Conservation (phyloP, 2,888 invertebrate species). For the Erebia ligea region DNA sequence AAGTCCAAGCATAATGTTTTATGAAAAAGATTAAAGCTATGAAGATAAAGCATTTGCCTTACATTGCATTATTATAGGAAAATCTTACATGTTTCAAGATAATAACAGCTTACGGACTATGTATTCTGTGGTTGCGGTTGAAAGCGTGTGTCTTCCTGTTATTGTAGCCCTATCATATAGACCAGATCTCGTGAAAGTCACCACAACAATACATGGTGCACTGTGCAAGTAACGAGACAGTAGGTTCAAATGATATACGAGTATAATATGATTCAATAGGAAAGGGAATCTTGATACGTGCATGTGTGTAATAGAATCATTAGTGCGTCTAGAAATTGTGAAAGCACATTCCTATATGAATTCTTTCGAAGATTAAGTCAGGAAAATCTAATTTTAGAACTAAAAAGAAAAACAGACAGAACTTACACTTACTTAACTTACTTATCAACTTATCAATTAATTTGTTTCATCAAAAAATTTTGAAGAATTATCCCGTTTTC, state of each 20-base stretch:
- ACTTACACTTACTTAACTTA: neutral
- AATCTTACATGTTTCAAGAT: neutral
- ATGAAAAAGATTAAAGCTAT: too few relatives aligned
- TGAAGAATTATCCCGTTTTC: neutral
- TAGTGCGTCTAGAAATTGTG: conserved; percentile 9
- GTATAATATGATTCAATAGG: conserved; percentile 17
- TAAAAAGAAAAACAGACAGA: neutral
- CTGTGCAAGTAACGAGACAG: conserved; percentile 25
- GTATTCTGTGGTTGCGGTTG: neutral
- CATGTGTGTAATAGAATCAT: conserved; percentile 16
- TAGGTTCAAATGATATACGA: conserved; percentile 24
- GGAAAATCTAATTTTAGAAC: neutral
- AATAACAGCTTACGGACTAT: neutral
- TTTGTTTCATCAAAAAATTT: neutral
- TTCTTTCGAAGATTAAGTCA: neutral
- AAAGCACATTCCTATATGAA: neutral
- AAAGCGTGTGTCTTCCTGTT: conserved; percentile 32
- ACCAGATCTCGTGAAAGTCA: conserved; percentile 43
- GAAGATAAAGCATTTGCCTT: too few relatives aligned
- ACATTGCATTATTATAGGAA: too few relatives aligned
- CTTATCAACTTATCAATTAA: neutral
- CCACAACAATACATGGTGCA: conserved; percentile 40
- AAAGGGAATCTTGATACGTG: conserved; percentile 30
- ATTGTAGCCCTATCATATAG: conserved; percentile 38
- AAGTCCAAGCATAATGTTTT: too few relatives aligned